These are phyloP conservation scores for Sebastes schlegelii DNA, from an alignment of 2,113 vertebrate genomes.

Conservation along the genomic window DNA sequence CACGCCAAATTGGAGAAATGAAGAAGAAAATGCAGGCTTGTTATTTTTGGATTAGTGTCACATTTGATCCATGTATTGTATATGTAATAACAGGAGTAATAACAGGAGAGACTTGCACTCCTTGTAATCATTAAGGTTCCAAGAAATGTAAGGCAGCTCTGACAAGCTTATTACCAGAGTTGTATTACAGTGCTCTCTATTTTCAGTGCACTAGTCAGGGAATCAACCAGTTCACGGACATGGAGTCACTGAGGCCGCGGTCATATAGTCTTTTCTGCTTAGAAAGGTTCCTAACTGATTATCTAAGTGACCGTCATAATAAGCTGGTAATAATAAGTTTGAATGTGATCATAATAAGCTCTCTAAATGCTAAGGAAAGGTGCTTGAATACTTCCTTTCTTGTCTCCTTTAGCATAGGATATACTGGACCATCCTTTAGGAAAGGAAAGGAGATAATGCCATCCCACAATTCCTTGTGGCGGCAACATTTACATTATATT, in stretches of 20 bases:
- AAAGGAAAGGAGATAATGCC: too few relatives aligned
- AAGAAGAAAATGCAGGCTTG: slow-evolving; percentile 69
- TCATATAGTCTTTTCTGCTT: too few relatives aligned
- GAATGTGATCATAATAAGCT: too few relatives aligned
- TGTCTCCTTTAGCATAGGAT: too few relatives aligned
- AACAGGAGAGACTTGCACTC: slow-evolving; percentile 43
- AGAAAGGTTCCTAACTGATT: too few relatives aligned
- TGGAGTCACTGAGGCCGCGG: background rate
- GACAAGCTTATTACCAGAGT: slow-evolving; percentile 29
- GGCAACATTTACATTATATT: too few relatives aligned
- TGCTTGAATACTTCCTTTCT: too few relatives aligned
- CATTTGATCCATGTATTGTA: slow-evolving; percentile 52
- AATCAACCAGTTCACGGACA: slow-evolving; percentile 25
- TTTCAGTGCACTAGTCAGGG: slow-evolving; percentile 70
- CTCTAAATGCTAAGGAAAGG: too few relatives aligned
- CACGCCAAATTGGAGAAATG: slow-evolving; percentile 45
- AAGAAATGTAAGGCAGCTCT: slow-evolving; percentile 37
- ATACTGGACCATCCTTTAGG: too few relatives aligned
- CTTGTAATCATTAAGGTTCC: slow-evolving; percentile 57
- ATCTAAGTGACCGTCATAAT: too few relatives aligned
- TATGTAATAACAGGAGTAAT: slow-evolving; percentile 49
- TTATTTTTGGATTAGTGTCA: slow-evolving; percentile 82
- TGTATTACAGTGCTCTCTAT: slow-evolving; percentile 46
- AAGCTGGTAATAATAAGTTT: too few relatives aligned
- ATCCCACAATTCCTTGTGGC: too few relatives aligned